Percentiles rank a stretch among this genome's conserved stretches.
phyloP scores from a whole-genome alignment of 2,888 invertebrate genomes.

The Trichopoda pennipes region DNA sequence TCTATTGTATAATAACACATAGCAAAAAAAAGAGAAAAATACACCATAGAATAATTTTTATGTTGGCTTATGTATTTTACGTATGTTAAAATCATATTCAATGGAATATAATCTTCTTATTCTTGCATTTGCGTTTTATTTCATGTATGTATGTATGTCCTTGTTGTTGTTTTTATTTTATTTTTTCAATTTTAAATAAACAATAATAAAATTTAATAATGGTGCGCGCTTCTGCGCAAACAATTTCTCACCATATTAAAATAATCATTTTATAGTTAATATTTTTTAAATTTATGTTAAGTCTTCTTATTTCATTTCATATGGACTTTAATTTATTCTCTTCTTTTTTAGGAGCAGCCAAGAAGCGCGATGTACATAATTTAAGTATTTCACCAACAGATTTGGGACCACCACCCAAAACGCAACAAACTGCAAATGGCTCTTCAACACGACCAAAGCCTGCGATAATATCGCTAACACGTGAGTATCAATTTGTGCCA shows the following conservation, averaged over 20 bases:
- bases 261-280: neutral
- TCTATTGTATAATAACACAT: neutral
- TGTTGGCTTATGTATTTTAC: constrained; percentile 41
- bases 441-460: constrained; percentile 77
- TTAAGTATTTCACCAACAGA: constrained; percentile 81
- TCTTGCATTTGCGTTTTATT: too few relatives aligned
- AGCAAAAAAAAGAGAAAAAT: neutral
- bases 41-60: constrained; percentile 50
- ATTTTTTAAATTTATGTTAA: neutral
- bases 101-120: neutral
- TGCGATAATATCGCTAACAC: constrained; percentile 75
- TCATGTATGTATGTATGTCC: too few relatives aligned
- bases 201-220: constrained; percentile 1
- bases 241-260: constrained; percentile 12
- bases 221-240: constrained; percentile 38
- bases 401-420: constrained; percentile 81
- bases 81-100: constrained; percentile 20
- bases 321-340: neutral
- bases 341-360: constrained; percentile 79
- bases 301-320: neutral
- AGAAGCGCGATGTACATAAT: constrained; percentile 81
- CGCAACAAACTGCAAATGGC: constrained; percentile 80
- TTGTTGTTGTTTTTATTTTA: too few relatives aligned
- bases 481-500: constrained; percentile 74
- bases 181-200: too few relatives aligned